Percentiles rank a stretch among this genome's conserved stretches.
Conservation (phyloP, 2,113 vertebrate genomes). For the Siphamia tubifer region DNA sequence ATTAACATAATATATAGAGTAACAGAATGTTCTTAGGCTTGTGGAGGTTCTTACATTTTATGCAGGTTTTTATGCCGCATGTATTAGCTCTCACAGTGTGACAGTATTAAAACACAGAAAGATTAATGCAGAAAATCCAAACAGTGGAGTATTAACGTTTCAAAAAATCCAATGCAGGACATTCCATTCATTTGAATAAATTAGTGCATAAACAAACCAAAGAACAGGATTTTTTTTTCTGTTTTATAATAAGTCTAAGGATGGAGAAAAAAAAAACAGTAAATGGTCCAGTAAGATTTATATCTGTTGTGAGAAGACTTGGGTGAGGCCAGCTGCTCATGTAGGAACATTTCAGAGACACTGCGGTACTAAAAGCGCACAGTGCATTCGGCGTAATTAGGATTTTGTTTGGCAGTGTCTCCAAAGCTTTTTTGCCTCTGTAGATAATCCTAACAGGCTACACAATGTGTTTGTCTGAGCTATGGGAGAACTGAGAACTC, state of each 20-base stretch:
- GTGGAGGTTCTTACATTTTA: not conserved
- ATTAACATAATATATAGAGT: not conserved
- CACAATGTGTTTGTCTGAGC: constrained; percentile 67
- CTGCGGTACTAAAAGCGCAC: constrained; percentile 9
- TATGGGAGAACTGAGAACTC: constrained; percentile 61
- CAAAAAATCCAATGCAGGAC: too few relatives aligned
- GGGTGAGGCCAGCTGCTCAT: not conserved
- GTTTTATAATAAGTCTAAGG: too few relatives aligned
- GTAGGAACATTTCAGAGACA: constrained; percentile 17
- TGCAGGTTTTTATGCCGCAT: not conserved
- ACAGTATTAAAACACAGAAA: too few relatives aligned
- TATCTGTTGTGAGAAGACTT: constrained; percentile 11
- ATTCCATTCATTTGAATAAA: too few relatives aligned
- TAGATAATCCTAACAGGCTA: constrained; percentile 61
- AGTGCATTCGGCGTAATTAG: constrained; percentile 49
- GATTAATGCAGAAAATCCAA: not conserved
- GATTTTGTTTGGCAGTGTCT: constrained; percentile 63
- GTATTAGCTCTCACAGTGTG: not conserved
- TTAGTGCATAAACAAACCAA: too few relatives aligned
- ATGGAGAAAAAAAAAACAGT: too few relatives aligned
- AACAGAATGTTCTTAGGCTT: not conserved
- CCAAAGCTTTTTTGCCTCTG: constrained; percentile 43
- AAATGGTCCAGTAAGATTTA: not conserved
- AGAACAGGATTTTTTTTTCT: too few relatives aligned
- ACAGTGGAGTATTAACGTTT: not conserved